Base-by-base conservation (phyloP, 1,140 invertebrate species). In the Lutraria rhynchaena region DNA sequence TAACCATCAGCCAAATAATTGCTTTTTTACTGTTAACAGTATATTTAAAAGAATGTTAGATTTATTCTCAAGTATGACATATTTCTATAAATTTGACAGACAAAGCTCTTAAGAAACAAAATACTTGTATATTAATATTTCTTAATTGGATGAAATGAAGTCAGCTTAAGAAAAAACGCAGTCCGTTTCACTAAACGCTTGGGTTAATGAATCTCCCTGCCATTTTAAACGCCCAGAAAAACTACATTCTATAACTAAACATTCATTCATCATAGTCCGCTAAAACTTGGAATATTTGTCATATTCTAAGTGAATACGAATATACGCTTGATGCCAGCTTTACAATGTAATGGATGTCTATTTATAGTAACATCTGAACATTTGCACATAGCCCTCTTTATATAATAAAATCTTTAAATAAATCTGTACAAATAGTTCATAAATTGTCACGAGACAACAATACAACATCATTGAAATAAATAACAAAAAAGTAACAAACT, bases 351-450 rank as follows among this genome's bases (percentile, higher is more conserved):
- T 29, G 63, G 22, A 49, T 44, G 41, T 67, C 41, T 46, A 46
- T 46, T 67, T 46, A 67, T 67, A 67, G 63, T 65, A 65, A 65
- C 61, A 65, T 65, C 61, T 65, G 41, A 55, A 55, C 37, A 33
- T 65, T 77, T 77, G 75, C 75, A 77, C 75, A 67, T 77, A 67
- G 75, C 75, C 75, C 75, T 65, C 75, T 49, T 49, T 63, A 76
- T 77, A 77, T 65, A 65, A 51, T 67, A 67, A 63, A 67, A 55
- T 51, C 33, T 63, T 67, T 67, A 77, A 55, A 77, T 77, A 77
- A 65, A 53, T 65, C 49, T 67, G 24, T 49, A 67, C 41, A 67
- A 67, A 51, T 53, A 61, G 53, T 63, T 61, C 29, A 46, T 60
- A 75, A 75, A 71, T 35, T 71, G 69, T 57, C 41, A 55, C 31